Conservation (phyloP, 2,113 vertebrate species). For the Eulemur rufifrons region DNA sequence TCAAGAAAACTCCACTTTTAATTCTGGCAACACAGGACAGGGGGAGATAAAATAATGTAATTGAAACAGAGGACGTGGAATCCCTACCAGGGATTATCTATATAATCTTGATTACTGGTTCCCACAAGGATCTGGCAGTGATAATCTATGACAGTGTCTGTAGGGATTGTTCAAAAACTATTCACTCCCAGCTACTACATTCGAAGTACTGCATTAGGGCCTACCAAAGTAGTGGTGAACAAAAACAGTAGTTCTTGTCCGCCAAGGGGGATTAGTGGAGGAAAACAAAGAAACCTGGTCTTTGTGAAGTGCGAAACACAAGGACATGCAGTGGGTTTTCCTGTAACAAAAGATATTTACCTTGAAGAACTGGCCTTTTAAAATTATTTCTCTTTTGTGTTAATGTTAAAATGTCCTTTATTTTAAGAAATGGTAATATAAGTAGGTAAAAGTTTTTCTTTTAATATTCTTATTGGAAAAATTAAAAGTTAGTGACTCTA, state of each 20-base stretch:
- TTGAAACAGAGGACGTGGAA: neutral
- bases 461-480: neutral
- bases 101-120: neutral
- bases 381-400: neutral
- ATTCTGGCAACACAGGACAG: neutral
- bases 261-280: neutral
- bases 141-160: neutral
- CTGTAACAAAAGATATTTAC: neutral
- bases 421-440: neutral
- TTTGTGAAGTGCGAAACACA: neutral
- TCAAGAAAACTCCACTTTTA: neutral
- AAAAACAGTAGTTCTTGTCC: neutral
- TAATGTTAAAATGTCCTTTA: neutral
- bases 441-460: neutral
- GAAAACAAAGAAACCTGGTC: neutral
- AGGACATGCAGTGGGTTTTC: neutral
- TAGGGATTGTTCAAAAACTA: neutral
- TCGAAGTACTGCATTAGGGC: too few relatives aligned
- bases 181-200: neutral
- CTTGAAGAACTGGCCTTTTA: neutral
- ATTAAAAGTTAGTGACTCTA: neutral
- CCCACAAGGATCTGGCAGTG: neutral
- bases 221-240: neutral
- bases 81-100: too few relatives aligned
- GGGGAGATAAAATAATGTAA: neutral